Evolutionary conservation across 2,113 vertebrate species (phyloP).

Genomic region (Apteryx mantelli): DNA sequence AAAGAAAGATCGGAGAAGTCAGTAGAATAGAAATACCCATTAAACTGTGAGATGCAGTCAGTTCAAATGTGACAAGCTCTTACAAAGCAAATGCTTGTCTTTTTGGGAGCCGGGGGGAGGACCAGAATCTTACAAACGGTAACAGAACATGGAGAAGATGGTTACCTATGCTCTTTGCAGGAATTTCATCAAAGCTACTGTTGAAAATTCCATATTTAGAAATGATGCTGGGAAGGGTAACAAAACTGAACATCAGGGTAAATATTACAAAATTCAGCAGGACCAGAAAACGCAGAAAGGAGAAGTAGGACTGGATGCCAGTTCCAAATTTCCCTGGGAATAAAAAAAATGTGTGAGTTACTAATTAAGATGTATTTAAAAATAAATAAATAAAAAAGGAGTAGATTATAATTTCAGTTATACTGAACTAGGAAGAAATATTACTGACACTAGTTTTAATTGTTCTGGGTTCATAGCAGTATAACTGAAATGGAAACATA

Average conservation of each 20-base stretch:
- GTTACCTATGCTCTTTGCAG: conserved; percentile 66
- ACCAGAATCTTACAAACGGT: not conserved
- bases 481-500: not conserved
- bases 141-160: not conserved
- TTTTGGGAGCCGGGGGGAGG: not conserved
- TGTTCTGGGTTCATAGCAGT: not conserved
- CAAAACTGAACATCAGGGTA: conserved; percentile 88
- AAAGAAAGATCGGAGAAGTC: conserved; percentile 7
- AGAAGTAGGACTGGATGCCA: conserved; percentile 95
- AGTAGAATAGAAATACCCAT: not conserved
- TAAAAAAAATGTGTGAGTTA: not conserved
- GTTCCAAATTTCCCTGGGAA: conserved; percentile 91
- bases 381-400: not conserved
- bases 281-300: conserved; percentile 94
- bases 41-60: not conserved
- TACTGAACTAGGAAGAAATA: conserved; percentile 5
- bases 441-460: not conserved
- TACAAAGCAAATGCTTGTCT: not conserved
- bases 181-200: conserved; percentile 66
- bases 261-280: conserved; percentile 91
- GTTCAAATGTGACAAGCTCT: not conserved
- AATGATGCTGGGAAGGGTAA: conserved; percentile 85
- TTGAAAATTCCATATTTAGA: conserved; percentile 77
- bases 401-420: conserved; percentile 46
- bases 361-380: not conserved